Percentiles rank a stretch among this genome's conserved stretches.
Evolutionary conservation across 1,140 invertebrate species (phyloP).

Genomic region (Megalopta genalis): DNA sequence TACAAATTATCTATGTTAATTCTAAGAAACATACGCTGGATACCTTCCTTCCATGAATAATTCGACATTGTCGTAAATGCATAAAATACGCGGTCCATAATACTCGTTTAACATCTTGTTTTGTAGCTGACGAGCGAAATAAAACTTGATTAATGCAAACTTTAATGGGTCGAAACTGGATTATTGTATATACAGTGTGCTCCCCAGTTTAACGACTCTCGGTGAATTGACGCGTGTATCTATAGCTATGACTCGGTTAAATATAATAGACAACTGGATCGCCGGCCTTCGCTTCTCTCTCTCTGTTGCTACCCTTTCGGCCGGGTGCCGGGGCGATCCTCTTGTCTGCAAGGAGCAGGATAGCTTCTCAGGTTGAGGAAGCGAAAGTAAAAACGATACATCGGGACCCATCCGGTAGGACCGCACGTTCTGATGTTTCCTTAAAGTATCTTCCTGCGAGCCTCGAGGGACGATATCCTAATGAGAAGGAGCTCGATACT

Average conservation of each 20-base stretch:
- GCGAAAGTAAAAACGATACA: constrained; percentile 50
- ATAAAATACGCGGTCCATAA: too few species aligned
- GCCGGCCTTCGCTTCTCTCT: not conserved
- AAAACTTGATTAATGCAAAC: too few species aligned
- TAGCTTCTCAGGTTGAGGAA: not conserved
- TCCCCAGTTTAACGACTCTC: not conserved
- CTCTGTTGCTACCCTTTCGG: not conserved
- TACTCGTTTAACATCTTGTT: too few species aligned
- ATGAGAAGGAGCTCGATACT: constrained; percentile 46
- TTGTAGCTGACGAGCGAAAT: too few species aligned
- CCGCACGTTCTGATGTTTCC: constrained; percentile 61
- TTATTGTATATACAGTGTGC: not conserved
- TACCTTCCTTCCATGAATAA: too few species aligned
- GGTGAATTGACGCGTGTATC: constrained; percentile 2
- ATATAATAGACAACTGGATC: constrained; percentile 31
- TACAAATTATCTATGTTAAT: too few species aligned
- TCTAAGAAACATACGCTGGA: too few species aligned
- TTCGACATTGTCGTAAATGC: too few species aligned
- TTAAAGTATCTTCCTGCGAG: constrained; percentile 64
- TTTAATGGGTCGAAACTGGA: not conserved
- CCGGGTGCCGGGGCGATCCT: not conserved
- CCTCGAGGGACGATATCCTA: constrained; percentile 49
- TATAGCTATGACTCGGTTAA: not conserved
- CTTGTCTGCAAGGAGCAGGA: too few species aligned
- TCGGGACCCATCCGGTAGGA: constrained; percentile 49